Base-by-base conservation (phyloP, 2,113 vertebrate species). In the Ictalurus furcatus region DNA sequence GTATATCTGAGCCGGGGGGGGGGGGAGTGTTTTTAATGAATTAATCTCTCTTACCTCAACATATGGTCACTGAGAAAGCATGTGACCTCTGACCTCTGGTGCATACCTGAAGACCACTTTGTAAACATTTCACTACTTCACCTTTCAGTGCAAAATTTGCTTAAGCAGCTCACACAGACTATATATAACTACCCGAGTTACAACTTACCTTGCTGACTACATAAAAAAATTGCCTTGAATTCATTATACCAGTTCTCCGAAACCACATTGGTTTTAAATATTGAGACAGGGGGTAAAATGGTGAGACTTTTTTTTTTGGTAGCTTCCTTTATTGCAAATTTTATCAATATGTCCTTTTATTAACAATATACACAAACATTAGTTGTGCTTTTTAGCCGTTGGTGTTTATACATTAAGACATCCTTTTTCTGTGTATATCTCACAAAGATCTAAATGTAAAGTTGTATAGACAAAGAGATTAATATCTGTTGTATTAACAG, bases 91-190 rank as follows among this genome's bases (percentile, higher is more conserved):
- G 63, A 74, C 63, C 78, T 58, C 63, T 58, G 30, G 13, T 65
- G 34, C 48, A 7, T 73, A 65, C 52, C 65, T 71, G 25, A 83
- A 44, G 17, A n/a, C 34, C 54, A 84, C 63, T 40, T 88, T 40
- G 63, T 73, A 88, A 71, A 73, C 52, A 83, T 88, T 56, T 30
- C 34, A 81, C 34, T 30, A 85, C n/a, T 85, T 85, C 17, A 52
- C 63, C 9, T 12, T 34, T 85, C 23, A 63, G 84, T 69, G 85
- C 34, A 86, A 76, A 40, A 74, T 76, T 86, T 85, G 67, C 71
- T 58, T 56, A 54, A 86, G 67, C 30, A 58, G 9, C 85, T 58
- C 21, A 86, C 58, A 58, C 23, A 23, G 11, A 40, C 21, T 34
- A 58, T 73, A 37, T 73, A 37, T 14, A 54, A 73, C 67, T 85